Percentiles rank a stretch among this genome's conserved stretches.
phyloP scores from a whole-genome alignment of 2,888 invertebrate genomes.

The Halictus ligatus region DNA sequence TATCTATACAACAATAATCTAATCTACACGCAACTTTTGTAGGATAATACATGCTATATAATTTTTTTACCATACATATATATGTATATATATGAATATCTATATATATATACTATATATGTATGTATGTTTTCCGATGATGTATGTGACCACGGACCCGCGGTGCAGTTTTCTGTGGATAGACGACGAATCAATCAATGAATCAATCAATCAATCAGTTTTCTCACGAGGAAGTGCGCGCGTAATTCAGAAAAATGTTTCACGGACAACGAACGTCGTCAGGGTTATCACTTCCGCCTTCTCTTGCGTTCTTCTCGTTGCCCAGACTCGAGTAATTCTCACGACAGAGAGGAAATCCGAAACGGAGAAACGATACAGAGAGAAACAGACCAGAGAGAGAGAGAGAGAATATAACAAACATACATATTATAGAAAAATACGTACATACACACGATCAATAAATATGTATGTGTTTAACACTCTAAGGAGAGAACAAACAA shows the following conservation, averaged over 20 bases:
- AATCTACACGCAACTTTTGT: slow-evolving; percentile 10
- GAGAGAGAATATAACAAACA: slow-evolving; percentile 6
- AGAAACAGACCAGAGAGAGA: slow-evolving; percentile 6
- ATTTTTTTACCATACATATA: slow-evolving; percentile 5
- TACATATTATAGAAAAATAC: slow-evolving; percentile 5
- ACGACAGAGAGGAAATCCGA: slow-evolving; percentile 42
- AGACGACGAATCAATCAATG: slow-evolving; percentile 8
- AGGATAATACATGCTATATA: background rate
- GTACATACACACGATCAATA: background rate
- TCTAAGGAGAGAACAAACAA: slow-evolving; percentile 6
- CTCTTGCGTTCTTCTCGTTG: slow-evolving; percentile 78
- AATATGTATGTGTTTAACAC: slow-evolving; percentile 3
- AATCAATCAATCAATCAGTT: background rate
- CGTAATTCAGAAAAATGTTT: slow-evolving; percentile 24
- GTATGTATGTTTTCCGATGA: slow-evolving; percentile 7
- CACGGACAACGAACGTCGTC: slow-evolving; percentile 70
- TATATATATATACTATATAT: background rate
- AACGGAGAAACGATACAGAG: slow-evolving; percentile 35
- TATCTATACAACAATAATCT: background rate
- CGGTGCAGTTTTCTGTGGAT: slow-evolving; percentile 30
- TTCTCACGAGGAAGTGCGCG: slow-evolving; percentile 36
- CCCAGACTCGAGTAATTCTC: slow-evolving; percentile 47
- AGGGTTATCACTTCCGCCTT: slow-evolving; percentile 78
- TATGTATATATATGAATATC: background rate
- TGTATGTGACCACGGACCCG: slow-evolving; percentile 31